Evolutionary conservation across 92 coral and sea anemone genomes (phyloP).

Genomic region (Scolanthus callimorphus): DNA sequence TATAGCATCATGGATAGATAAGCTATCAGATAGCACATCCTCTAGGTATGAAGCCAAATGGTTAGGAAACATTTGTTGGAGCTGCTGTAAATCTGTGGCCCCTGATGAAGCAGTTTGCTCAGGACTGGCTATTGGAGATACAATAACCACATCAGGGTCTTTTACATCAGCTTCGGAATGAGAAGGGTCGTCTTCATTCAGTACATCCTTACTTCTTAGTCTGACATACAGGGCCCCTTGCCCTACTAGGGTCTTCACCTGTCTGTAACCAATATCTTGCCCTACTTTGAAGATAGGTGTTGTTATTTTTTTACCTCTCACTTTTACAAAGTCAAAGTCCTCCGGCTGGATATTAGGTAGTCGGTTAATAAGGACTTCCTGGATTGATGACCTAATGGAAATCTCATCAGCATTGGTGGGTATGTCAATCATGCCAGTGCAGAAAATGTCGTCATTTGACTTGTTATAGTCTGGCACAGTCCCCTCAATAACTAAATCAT

Average conservation of each 20-base stretch:
- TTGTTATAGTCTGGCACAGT: background rate
- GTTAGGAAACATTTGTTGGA: too few relatives aligned
- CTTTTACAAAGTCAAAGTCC: conserved; percentile 4
- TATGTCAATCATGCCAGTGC: background rate
- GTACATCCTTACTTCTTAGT: too few relatives aligned
- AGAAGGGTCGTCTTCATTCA: too few relatives aligned
- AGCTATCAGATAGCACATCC: too few relatives aligned
- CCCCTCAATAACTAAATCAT: too few relatives aligned
- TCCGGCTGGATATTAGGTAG: background rate
- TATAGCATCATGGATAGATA: too few relatives aligned
- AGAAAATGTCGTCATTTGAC: background rate
- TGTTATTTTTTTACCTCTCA: background rate
- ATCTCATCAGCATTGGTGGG: background rate
- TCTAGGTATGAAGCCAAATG: too few relatives aligned
- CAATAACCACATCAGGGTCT: too few relatives aligned
- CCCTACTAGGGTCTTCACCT: background rate
- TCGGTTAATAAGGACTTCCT: background rate
- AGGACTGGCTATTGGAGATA: too few relatives aligned
- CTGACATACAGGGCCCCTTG: conserved; percentile 1
- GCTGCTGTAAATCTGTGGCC: too few relatives aligned
- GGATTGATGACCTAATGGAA: background rate
- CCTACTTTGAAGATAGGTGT: background rate
- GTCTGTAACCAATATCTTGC: conserved; percentile 3
- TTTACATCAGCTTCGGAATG: too few relatives aligned
- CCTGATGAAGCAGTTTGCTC: too few relatives aligned